Evolutionary conservation across 2,888 invertebrate genomes (phyloP), one percentile per base, ranked within the genome.

Genomic region (Neuroscelio doddi): DNA sequence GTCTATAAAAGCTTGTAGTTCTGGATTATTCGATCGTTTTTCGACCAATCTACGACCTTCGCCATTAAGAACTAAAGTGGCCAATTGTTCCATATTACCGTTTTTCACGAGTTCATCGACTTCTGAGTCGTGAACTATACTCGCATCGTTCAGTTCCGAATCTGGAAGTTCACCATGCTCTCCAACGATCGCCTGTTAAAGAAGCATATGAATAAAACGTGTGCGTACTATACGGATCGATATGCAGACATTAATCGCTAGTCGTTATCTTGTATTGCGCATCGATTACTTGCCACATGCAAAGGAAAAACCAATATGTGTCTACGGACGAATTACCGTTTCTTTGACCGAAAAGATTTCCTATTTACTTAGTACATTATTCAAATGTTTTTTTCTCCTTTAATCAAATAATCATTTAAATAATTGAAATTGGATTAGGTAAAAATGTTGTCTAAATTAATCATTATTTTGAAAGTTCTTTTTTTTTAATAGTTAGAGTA

Each of bases 21-120:
- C 95, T 3, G 91, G 87, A 83, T 94, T 93, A 64, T 87, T 85
- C 55, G 93, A 90, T 75, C 88, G 87, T 73, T 91, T 87, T 56
- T 93, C 90, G 76, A 92, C 85, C 75, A 95, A 86, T 85, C 91
- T 88, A 68, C 92, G 87, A 0, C 97, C 97, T 79, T 96, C 93
- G 1, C 97, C 97, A 74, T 93, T 93, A 15, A 97, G 86, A 9
- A 97, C 95, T 74, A 97, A 86, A 47, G 93, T 90, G 17, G 97
- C 97, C 76, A 97, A 86, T 86, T 94, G 92, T 81, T 95, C 96
- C 91, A 97, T 92, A 79, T 95, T 95, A 5, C 94, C 91, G 68
- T 88, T 87, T 73, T 90, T 89, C 47, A 93, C 89, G 70, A 93
- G 86, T 69, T 88, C 87, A 53, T 88, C 87, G 32, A 93, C 88